phyloP scores from a whole-genome alignment of 2,888 invertebrate species.

The Cheilosia scutellata region DNA sequence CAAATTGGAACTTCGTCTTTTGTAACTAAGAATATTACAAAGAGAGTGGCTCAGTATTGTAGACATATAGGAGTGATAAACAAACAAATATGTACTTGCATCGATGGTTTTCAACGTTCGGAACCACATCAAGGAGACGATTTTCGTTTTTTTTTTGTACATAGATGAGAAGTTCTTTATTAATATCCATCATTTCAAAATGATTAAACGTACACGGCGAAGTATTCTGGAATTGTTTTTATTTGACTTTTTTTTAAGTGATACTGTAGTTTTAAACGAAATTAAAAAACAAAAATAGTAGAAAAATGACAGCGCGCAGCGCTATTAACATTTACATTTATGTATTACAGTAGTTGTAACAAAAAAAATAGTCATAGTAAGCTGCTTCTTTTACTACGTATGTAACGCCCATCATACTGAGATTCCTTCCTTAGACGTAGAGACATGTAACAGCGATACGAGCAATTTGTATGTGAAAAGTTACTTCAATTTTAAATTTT shows the following conservation, averaged over 20 bases:
- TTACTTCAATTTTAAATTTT: background rate
- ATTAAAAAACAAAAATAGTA: background rate
- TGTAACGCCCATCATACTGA: background rate
- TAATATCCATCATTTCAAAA: too few species aligned
- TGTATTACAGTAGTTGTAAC: background rate
- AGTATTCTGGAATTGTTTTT: too few species aligned
- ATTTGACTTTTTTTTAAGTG: background rate
- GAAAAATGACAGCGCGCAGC: slow-evolving; percentile 39
- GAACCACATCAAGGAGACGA: too few species aligned
- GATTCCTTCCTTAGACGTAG: background rate
- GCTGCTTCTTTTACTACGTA: too few species aligned
- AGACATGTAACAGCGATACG: background rate
- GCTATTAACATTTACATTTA: slow-evolving; percentile 2
- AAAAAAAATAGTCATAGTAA: background rate
- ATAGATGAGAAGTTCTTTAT: too few species aligned
- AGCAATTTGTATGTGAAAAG: background rate
- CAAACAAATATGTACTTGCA: too few species aligned
- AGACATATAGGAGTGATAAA: too few species aligned
- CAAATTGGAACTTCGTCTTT: too few species aligned
- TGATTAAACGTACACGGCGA: too few species aligned
- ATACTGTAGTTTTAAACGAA: background rate
- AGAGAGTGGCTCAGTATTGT: too few species aligned
- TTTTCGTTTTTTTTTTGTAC: background rate
- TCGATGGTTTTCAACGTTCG: too few species aligned
- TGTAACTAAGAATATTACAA: too few species aligned